Evolutionary conservation across 2,113 vertebrate species (phyloP), one percentile per base, ranked within the genome.

Genomic region (Pandion haliaetus): DNA sequence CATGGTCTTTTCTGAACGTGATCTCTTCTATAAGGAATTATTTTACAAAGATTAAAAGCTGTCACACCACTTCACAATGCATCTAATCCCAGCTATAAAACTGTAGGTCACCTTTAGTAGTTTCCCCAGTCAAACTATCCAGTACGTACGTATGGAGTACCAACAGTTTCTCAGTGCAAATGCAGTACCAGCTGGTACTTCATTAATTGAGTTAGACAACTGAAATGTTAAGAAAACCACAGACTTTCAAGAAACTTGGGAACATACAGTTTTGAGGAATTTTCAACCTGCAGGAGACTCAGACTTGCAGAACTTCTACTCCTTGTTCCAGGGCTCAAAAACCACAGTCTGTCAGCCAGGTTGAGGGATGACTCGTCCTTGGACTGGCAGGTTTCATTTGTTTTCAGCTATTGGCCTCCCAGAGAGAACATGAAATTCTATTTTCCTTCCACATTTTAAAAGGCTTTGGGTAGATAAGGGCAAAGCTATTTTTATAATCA

Each of bases 131-230:
- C 25, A 34, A 29, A n/a, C 44, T 19, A 24, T 16, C 25, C 3
- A 1, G 29, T 38, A 4, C 3, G 38, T 40, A n/a, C 3, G 2
- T 20, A 34, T 0, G 0, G 40, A 15, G 20, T 47, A 47, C 34
- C 47, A 42, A 36, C 20, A 25, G 42, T 50, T 74, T 21, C 17
- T 25, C 49, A n/a, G 29, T n/a, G 36, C 74, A 81, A 66, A 26
- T 25, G 23, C 42, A 55, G 47, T n/a, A 18, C 50, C 17, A 67
- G 52, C 52, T 42, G 10, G 10, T 58, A 65, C 29, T 32, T n/a
- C 1, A 1, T 52, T 32, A 45, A 10, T 8, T 28, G 17, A 78
- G 32, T 36, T 21, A 24, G 57, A 36, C 14, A 26, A 61, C 12
- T 44, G 23, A 49, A 47, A 63, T 23, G 34, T 44, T 52, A 65